Base-by-base conservation (phyloP, 2,888 invertebrate genomes). In the Liopterus haemorrhoidalis region DNA sequence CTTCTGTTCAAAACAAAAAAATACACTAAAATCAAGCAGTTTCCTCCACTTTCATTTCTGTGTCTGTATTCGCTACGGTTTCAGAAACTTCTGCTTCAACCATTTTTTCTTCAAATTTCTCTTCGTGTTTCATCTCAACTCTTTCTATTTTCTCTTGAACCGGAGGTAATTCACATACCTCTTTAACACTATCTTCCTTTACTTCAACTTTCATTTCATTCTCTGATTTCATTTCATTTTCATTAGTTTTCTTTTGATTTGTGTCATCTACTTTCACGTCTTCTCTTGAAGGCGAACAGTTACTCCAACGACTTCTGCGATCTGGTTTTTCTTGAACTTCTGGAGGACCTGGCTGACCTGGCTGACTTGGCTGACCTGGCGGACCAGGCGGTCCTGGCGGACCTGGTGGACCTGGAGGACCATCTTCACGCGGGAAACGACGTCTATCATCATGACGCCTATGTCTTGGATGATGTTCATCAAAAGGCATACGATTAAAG, bases 301-400 rank as follows among this genome's bases (percentile, higher is more conserved):
- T 61, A 25, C 60, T 58, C 61, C 62, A 62, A 16, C 64, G 52
- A 19, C 58, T 54, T 20, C 49, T 48, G 15, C 54, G 51, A 37
- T 55, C 50, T 3, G 46, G 48, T 28, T 46, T 50, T n/a, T 39
- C 40, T 22, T 12, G 45, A 40, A 27, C 43, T 49, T 48, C 50
- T 50, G 44, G 50, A 44, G 35, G 36, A 41, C 16, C 25, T 30
- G 19, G 31, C 21, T 11, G 25, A 33, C n/a, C 41, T 20, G 21
- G 22, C 31, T 25, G 30, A 35, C 9, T 33, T 27, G 6, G 39
- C 35, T 9, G 45, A 35, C 16, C 37, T 28, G 22, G 42, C 38
- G 32, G 49, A 46, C 47, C 49, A 49, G 12, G 44, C 51, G 35
- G 41, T 37, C 48, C 53, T 50, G 47, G 46, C 41, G 37, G 38